Evolutionary conservation across 1,140 invertebrate species (phyloP).

Genomic region (Bicyclus anynana): DNA sequence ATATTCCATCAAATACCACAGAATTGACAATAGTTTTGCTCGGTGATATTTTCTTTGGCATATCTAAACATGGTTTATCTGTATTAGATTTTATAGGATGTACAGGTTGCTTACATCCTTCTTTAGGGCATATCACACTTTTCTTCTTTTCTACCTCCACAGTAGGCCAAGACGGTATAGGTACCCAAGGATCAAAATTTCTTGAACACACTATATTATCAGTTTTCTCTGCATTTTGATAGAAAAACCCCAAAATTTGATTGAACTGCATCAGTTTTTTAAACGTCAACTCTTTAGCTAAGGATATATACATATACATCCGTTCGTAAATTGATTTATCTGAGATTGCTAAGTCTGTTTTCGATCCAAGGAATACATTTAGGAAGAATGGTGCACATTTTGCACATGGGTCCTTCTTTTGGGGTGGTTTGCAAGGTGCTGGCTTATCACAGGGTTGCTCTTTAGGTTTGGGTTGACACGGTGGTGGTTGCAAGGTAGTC

Average conservation of each 20-base stretch:
- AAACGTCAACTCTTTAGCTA: background rate
- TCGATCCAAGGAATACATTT: background rate
- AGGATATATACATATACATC: background rate
- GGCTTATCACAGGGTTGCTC: slow-evolving; percentile 4
- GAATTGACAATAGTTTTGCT: background rate
- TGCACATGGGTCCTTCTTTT: slow-evolving; percentile 29
- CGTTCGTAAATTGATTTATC: background rate
- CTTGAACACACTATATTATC: slow-evolving; percentile 22
- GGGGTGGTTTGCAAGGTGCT: slow-evolving; percentile 10
- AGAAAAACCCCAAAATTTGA: background rate
- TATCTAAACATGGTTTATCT: slow-evolving; percentile 9
- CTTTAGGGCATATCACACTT: slow-evolving; percentile 38
- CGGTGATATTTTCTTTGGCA: slow-evolving; percentile 6
- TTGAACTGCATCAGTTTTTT: background rate
- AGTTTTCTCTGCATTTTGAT: background rate
- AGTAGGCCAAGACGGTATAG: slow-evolving; percentile 50
- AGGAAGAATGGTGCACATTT: slow-evolving; percentile 17
- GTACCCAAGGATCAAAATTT: slow-evolving; percentile 49
- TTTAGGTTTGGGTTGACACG: slow-evolving; percentile 33
- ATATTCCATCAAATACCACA: background rate
- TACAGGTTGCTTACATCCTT: slow-evolving; percentile 37
- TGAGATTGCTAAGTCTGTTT: background rate
- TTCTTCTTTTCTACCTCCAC: slow-evolving; percentile 30
- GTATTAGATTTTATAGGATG: slow-evolving; percentile 16
- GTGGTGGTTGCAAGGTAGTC: slow-evolving; percentile 22